Percentiles rank a stretch among this genome's conserved stretches.
Evolutionary conservation across 2,797 vertebrate genomes (phyloP).

Genomic region (Smutsia gigantea): DNA sequence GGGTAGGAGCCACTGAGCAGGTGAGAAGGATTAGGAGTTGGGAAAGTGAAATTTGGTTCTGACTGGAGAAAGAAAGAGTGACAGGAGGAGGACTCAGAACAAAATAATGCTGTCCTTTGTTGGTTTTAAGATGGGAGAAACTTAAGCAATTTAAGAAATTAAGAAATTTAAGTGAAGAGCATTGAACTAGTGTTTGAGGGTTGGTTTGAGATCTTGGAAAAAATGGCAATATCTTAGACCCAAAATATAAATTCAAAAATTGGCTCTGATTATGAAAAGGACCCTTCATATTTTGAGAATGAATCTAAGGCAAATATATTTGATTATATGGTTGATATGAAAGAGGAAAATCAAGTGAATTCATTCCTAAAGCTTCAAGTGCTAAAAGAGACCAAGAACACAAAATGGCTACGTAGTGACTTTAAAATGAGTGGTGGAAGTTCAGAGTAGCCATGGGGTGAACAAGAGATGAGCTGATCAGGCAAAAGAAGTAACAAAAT

Average conservation of each 20-base stretch:
- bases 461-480: background rate
- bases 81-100: background rate
- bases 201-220: background rate
- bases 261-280: background rate
- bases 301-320: background rate
- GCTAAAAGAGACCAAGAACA: background rate
- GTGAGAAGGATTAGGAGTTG: background rate
- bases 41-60: background rate
- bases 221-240: background rate
- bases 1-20: background rate
- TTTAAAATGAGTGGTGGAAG: background rate
- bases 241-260: background rate
- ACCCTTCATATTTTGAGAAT: background rate
- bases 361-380: background rate
- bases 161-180: too few relatives aligned
- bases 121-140: background rate
- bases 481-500: background rate
- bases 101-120: background rate
- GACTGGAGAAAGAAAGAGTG: background rate
- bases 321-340: background rate
- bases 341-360: background rate
- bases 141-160: too few relatives aligned
- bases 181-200: background rate
- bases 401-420: background rate
- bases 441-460: background rate